phyloP scores from a whole-genome alignment of 2,888 invertebrate species.

The Drosophila cognata region DNA sequence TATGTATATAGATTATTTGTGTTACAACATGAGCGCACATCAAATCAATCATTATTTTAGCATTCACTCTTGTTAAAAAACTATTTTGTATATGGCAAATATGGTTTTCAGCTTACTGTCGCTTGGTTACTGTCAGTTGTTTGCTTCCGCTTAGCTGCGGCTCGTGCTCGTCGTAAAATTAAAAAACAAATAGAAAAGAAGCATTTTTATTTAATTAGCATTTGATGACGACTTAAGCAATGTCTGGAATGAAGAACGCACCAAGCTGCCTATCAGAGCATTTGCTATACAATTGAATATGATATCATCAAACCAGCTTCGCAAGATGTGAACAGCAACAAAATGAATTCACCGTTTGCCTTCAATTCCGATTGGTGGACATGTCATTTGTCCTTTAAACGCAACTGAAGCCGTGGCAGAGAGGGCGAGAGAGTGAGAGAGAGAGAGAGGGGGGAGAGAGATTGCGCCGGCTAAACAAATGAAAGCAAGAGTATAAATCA shows the following conservation, averaged over 20 bases:
- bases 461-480: neutral
- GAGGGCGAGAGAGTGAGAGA: neutral
- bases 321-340: neutral
- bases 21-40: neutral
- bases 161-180: neutral
- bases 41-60: neutral
- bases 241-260: neutral
- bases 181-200: neutral
- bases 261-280: neutral
- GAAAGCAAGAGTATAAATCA: neutral
- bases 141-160: neutral
- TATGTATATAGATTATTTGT: neutral
- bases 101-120: neutral
- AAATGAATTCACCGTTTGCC: neutral
- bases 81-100: neutral
- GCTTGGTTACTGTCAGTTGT: neutral
- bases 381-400: neutral
- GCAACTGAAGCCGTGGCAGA: neutral
- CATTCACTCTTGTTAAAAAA: neutral
- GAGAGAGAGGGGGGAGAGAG: too few species aligned
- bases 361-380: neutral
- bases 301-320: neutral
- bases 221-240: neutral
- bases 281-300: neutral
- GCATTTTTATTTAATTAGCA: neutral